Conservation (phyloP, 2,113 vertebrate species). For the Rhipidura dahli region DNA sequence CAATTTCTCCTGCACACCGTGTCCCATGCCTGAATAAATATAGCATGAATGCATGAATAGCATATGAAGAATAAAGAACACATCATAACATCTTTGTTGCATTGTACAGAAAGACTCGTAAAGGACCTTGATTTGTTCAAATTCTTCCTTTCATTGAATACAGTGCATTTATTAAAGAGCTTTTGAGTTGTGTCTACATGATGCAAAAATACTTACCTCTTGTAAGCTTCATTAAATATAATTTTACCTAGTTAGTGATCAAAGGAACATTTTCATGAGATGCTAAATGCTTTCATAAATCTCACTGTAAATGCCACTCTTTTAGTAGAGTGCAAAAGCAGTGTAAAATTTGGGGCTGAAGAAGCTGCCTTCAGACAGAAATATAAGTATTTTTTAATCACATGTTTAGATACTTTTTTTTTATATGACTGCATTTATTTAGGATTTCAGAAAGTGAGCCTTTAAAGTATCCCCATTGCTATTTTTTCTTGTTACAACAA, state of each 20-base stretch:
- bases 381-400: background rate
- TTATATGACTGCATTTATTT: background rate
- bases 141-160: background rate
- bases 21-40: constrained; percentile 87
- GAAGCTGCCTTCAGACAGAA: background rate
- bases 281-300: background rate
- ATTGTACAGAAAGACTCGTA: background rate
- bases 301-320: background rate
- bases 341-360: background rate
- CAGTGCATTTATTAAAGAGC: background rate
- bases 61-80: background rate
- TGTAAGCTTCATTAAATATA: background rate
- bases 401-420: background rate
- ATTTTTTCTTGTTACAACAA: background rate
- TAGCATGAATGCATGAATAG: too few species aligned
- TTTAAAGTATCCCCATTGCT: background rate
- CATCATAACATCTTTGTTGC: background rate
- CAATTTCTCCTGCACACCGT: constrained; percentile 95
- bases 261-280: background rate
- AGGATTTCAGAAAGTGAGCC: background rate
- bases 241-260: background rate
- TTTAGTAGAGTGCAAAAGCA: background rate
- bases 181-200: background rate
- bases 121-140: background rate
- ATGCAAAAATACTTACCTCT: background rate